Evolutionary conservation across 2,113 vertebrate species (phyloP).

Genomic region (Anoplopoma fimbria): DNA sequence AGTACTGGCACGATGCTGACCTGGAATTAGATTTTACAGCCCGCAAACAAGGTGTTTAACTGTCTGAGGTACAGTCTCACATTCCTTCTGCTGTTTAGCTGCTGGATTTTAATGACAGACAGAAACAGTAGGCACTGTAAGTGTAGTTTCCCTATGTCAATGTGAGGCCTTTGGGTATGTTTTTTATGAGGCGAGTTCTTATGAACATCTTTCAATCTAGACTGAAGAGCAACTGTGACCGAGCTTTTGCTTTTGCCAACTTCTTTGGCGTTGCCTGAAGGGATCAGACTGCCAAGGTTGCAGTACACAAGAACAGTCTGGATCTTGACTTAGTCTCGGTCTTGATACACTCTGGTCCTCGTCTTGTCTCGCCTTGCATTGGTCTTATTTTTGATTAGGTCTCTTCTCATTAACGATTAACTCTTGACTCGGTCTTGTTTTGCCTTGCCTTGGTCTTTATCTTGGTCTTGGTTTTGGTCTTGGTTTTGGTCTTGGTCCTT

Average conservation of each 20-base stretch:
- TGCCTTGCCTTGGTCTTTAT: too few species aligned
- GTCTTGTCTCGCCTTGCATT: too few species aligned
- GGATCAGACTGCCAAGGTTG: background rate
- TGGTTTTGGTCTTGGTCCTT: too few species aligned
- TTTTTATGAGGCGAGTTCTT: background rate
- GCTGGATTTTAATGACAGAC: slow-evolving; percentile 35
- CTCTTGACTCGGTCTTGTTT: too few species aligned
- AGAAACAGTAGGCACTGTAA: background rate
- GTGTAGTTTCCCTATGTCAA: background rate
- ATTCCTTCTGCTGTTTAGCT: slow-evolving; percentile 39
- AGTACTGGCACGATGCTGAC: slow-evolving; percentile 38
- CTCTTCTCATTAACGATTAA: too few species aligned
- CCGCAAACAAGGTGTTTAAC: slow-evolving; percentile 69
- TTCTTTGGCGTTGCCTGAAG: background rate
- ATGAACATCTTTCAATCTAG: background rate
- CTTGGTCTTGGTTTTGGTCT: too few species aligned
- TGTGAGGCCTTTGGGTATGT: background rate
- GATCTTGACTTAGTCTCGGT: background rate
- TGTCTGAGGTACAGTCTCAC: slow-evolving; percentile 53
- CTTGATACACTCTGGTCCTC: background rate
- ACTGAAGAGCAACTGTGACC: background rate
- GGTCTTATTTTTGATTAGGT: too few species aligned
- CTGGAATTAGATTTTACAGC: slow-evolving; percentile 66
- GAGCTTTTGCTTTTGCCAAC: too few species aligned
- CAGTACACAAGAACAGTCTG: background rate